Conservation (phyloP, 2,888 invertebrate species). For the Erynnis tages region DNA sequence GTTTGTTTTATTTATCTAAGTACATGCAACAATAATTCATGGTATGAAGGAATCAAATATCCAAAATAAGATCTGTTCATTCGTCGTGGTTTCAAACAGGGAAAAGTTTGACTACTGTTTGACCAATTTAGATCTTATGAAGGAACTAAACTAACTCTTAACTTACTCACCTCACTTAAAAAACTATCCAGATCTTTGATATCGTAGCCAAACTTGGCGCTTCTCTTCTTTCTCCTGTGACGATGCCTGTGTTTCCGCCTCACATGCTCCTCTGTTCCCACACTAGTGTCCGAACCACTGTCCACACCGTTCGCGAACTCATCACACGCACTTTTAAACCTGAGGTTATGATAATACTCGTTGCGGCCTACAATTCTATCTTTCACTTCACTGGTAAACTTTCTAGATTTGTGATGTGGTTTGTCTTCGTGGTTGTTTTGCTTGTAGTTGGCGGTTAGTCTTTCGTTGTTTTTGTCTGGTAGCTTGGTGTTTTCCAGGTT, state of each 20-base stretch:
- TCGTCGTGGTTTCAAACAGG: too few species aligned
- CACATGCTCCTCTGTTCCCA: conserved; percentile 65
- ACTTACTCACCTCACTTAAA: conserved; percentile 84
- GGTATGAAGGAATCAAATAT: too few species aligned
- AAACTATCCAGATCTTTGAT: conserved; percentile 90
- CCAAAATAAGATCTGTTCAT: too few species aligned
- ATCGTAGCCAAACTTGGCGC: conserved; percentile 86
- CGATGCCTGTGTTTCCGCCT: conserved; percentile 73
- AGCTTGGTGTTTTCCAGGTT: conserved; percentile 73
- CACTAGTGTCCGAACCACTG: conserved; percentile 57
- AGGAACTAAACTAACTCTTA: neutral
- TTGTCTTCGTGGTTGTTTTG: conserved; percentile 41
- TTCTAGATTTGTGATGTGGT: conserved; percentile 48
- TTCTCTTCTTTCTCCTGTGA: conserved; percentile 66
- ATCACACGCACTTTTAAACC: conserved; percentile 67
- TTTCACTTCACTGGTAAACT: conserved; percentile 51
- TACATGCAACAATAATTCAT: too few species aligned
- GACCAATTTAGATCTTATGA: too few species aligned
- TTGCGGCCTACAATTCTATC: conserved; percentile 67
- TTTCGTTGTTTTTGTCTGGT: conserved; percentile 44
- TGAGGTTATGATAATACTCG: conserved; percentile 73
- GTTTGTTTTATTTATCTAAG: too few species aligned
- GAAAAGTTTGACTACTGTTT: too few species aligned
- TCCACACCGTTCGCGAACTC: conserved; percentile 62
- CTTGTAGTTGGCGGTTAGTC: neutral